Evolutionary conservation across 2,113 vertebrate genomes (phyloP).

Genomic region (Eubucco bourcierii): DNA sequence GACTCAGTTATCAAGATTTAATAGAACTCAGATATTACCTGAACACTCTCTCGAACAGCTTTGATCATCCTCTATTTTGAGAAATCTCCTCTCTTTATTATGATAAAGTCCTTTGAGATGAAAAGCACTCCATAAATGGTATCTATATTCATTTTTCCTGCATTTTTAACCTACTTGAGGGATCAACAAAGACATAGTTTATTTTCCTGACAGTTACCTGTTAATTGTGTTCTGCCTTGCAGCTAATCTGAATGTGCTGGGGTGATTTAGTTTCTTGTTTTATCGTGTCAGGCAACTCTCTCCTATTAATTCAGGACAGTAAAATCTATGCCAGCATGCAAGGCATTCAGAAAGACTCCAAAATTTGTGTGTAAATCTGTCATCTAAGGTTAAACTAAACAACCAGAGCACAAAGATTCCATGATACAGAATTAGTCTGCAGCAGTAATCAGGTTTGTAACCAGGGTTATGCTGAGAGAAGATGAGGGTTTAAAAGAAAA

Average conservation of each 20-base stretch:
- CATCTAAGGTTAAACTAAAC: background rate
- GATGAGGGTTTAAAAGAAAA: background rate
- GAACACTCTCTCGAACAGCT: constrained; percentile 12
- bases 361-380: background rate
- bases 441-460: background rate
- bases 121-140: background rate
- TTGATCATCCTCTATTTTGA: constrained; percentile 40
- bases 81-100: constrained; percentile 3
- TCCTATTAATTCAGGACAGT: constrained; percentile 43
- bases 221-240: constrained; percentile 10
- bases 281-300: background rate
- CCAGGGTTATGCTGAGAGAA: background rate
- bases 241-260: background rate
- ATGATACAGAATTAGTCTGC: background rate
- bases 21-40: background rate
- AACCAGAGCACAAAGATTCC: background rate
- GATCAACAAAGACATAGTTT: constrained; percentile 22
- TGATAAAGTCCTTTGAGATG: constrained; percentile 16
- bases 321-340: constrained; percentile 7
- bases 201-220: constrained; percentile 36
- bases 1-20: background rate
- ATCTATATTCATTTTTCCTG: constrained; percentile 40
- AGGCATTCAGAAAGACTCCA: background rate
- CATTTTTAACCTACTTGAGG: constrained; percentile 16
- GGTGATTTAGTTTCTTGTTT: constrained; percentile 20